These are phyloP conservation scores for Onychorhynchus coronatus DNA, from an alignment of 2,113 vertebrate genomes.

Conservation along the genomic window DNA sequence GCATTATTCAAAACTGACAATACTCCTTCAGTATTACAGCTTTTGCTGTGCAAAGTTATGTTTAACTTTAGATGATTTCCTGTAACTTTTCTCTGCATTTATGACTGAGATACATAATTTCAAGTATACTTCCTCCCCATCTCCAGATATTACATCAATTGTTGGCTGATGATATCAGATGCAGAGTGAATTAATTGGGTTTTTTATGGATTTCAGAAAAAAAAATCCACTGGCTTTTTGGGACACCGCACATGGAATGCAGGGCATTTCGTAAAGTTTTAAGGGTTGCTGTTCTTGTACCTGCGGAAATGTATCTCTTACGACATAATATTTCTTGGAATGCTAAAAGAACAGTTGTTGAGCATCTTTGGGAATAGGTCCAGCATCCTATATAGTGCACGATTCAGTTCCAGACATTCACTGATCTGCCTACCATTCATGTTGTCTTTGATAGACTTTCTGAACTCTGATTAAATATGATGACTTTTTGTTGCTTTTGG, in stretches of 20 bases:
- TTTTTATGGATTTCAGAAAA: neutral
- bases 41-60: neutral
- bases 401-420: neutral
- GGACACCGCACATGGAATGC: neutral
- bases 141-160: neutral
- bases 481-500: neutral
- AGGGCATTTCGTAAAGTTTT: neutral
- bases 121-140: neutral
- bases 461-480: neutral
- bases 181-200: neutral
- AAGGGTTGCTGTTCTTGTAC: neutral
- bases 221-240: neutral
- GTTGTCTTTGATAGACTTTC: neutral
- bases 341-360: neutral
- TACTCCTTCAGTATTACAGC: neutral
- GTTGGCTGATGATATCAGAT: neutral
- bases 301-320: neutral
- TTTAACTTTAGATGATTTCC: neutral
- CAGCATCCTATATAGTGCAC: neutral
- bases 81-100: neutral
- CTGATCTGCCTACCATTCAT: neutral
- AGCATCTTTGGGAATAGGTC: neutral
- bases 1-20: neutral
- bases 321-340: neutral
- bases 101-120: neutral